Evolutionary conservation across 2,888 invertebrate genomes (phyloP).

Genomic region (Megamerina dolium): DNA sequence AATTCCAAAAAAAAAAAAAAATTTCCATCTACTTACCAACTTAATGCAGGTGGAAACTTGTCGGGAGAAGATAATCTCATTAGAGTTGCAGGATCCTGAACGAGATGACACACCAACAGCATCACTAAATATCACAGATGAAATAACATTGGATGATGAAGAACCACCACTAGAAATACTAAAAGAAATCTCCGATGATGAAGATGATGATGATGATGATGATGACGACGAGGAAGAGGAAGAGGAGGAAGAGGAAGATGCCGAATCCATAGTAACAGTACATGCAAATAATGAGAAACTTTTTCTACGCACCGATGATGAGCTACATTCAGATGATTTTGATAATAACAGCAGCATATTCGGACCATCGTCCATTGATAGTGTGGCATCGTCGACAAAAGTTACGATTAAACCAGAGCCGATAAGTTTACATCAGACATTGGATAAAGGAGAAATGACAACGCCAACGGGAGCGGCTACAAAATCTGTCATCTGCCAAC

Average conservation of each 20-base stretch:
- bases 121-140: conserved; percentile 16
- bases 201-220: conserved; percentile 41
- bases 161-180: conserved; percentile 23
- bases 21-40: conserved; percentile 34
- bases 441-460: conserved; percentile 31
- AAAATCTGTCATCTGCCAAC: background rate
- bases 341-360: conserved; percentile 25
- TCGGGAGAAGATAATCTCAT: conserved; percentile 83
- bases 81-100: conserved; percentile 65
- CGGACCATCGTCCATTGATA: conserved; percentile 39
- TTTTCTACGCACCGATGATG: conserved; percentile 40
- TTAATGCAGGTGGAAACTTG: conserved; percentile 72
- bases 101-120: conserved; percentile 28
- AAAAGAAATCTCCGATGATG: conserved; percentile 2
- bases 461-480: conserved; percentile 12
- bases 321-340: conserved; percentile 22
- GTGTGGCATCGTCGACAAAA: conserved; percentile 33
- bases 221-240: conserved; percentile 41
- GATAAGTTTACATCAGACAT: conserved; percentile 40
- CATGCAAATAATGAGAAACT: conserved; percentile 48
- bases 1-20: conserved; percentile 23
- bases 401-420: conserved; percentile 36
- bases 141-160: conserved; percentile 26
- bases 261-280: conserved; percentile 51
- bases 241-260: conserved; percentile 55